Percentiles rank a stretch among this genome's conserved stretches.
phyloP scores from a whole-genome alignment of 2,797 vertebrate genomes.

The Microctenopoma lineatum region DNA sequence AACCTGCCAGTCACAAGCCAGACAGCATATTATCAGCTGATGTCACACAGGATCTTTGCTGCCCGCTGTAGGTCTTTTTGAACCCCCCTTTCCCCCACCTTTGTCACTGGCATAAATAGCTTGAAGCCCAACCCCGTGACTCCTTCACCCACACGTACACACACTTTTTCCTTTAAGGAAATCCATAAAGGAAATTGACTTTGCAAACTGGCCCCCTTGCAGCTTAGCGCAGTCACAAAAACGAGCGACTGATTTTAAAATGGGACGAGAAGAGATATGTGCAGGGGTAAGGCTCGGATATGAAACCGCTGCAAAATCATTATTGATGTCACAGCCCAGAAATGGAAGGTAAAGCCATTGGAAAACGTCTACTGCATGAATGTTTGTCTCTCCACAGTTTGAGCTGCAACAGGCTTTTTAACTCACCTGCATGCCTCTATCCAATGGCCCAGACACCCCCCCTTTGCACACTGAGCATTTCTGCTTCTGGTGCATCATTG shows the following conservation, averaged over 20 bases:
- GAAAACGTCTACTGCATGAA: slow-evolving; percentile 67
- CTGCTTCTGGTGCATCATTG: slow-evolving; percentile 64
- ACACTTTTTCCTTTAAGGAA: slow-evolving; percentile 72
- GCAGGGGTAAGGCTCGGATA: slow-evolving; percentile 14
- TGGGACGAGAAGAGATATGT: not conserved
- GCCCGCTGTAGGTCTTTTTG: slow-evolving; percentile 40
- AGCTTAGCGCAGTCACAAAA: slow-evolving; percentile 17
- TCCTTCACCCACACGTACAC: slow-evolving; percentile 9
- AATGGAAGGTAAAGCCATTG: slow-evolving; percentile 69
- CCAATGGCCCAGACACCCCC: slow-evolving; percentile 57
- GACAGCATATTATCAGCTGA: slow-evolving; percentile 58
- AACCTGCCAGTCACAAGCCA: slow-evolving; percentile 66
- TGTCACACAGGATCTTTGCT: slow-evolving; percentile 48
- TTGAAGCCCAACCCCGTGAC: slow-evolving; percentile 46
- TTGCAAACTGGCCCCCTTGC: slow-evolving; percentile 26
- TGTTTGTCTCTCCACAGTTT: slow-evolving; percentile 59
- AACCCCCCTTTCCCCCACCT: slow-evolving; percentile 10
- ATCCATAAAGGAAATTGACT: slow-evolving; percentile 74
- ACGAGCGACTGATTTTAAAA: slow-evolving; percentile 29
- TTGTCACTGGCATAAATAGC: slow-evolving; percentile 51
- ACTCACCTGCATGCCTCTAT: slow-evolving; percentile 70
- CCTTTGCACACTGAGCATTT: slow-evolving; percentile 43
- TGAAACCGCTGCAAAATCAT: slow-evolving; percentile 17
- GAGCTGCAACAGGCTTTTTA: slow-evolving; percentile 50
- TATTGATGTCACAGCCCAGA: slow-evolving; percentile 63